Conservation (phyloP, 2,113 vertebrate genomes). For the Bagarius yarrelli region DNA sequence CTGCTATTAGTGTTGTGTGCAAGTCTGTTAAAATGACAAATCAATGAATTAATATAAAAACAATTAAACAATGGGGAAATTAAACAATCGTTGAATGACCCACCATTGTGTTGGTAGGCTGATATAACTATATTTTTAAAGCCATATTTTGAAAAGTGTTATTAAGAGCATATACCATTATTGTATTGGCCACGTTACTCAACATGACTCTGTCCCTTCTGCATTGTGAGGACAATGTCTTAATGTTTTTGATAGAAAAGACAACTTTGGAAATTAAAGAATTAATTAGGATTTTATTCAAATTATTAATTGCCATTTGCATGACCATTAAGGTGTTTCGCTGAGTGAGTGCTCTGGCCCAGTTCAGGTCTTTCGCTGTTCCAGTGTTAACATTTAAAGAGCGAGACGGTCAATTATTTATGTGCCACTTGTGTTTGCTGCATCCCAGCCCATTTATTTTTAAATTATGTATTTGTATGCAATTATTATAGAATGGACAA, state of each 20-base stretch:
- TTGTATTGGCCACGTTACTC: background rate
- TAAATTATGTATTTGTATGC: conserved; percentile 51
- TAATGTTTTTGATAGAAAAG: too few species aligned
- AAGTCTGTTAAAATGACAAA: too few species aligned
- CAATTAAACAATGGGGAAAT: too few species aligned
- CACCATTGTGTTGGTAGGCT: too few species aligned
- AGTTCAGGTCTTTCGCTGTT: conserved; percentile 40
- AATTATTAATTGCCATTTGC: background rate
- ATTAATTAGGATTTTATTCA: background rate
- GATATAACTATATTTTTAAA: background rate
- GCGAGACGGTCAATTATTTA: conserved; percentile 60
- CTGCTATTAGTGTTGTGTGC: too few species aligned
- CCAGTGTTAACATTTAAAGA: conserved; percentile 62
- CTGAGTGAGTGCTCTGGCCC: conserved; percentile 40
- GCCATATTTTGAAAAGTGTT: background rate
- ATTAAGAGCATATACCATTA: background rate
- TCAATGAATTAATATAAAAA: too few species aligned
- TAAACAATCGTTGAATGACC: too few species aligned
- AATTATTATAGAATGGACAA: conserved; percentile 51
- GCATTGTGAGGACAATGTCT: background rate
- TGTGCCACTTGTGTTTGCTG: conserved; percentile 47
- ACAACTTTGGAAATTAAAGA: background rate
- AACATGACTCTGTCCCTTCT: background rate
- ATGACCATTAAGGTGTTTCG: too few species aligned
- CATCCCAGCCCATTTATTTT: conserved; percentile 46